Conservation (phyloP, 2,797 vertebrate species). For the Leptodactylus fallax region DNA sequence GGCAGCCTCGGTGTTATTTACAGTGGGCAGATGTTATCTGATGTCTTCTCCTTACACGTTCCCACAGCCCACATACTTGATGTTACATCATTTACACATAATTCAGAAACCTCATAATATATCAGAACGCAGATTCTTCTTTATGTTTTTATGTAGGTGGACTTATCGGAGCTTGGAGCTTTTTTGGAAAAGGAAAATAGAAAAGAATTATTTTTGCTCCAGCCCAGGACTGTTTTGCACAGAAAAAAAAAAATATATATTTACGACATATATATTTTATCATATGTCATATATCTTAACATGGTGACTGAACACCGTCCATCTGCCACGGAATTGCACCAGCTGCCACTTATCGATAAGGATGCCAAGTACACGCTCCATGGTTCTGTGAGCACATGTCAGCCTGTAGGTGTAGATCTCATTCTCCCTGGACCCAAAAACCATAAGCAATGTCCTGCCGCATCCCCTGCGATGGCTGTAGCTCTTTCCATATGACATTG, state of each 20-base stretch:
- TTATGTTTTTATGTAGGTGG: not conserved
- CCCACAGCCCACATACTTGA: not conserved
- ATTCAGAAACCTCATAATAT: no score
- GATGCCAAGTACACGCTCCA: not conserved
- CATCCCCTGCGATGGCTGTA: not conserved
- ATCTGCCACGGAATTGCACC: not conserved
- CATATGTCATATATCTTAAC: not conserved
- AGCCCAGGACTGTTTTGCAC: no score
- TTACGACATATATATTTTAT: not conserved
- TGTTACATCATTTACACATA: not conserved
- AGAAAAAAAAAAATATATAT: no score
- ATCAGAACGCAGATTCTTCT: not conserved
- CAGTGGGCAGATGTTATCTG: not conserved
- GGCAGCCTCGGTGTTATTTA: not conserved
- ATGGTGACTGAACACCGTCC: not conserved
- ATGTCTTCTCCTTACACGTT: not conserved
- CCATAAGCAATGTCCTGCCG: not conserved
- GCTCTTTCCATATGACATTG: no score
- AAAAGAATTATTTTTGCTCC: no score
- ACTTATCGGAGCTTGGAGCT: not conserved
- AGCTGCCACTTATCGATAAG: not conserved
- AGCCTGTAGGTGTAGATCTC: not conserved
- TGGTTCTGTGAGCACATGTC: not conserved
- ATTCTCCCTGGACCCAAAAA: not conserved
- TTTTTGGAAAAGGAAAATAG: no score